Base-by-base conservation (phyloP, 1,140 invertebrate species). In the Drosophila repleta region DNA sequence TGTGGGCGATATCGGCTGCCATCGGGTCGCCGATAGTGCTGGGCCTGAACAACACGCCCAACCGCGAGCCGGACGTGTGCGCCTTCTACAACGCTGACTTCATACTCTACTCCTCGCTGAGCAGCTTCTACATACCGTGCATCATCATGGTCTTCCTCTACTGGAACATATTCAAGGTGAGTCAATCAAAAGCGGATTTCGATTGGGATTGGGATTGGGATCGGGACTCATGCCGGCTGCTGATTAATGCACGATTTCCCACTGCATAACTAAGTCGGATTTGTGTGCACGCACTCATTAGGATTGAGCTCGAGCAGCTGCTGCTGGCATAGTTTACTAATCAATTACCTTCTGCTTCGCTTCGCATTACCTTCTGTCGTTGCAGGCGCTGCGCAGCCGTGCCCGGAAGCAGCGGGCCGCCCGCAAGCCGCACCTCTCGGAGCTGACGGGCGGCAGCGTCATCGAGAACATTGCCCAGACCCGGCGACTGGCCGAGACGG, bases 111-210 rank as follows among this genome's bases (percentile, higher is more conserved):
- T 99, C 98, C 10, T 99, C 98, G 45, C 94, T 99, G 79, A 97
- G 96, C 57, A 99, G 98, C 74, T 99, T 99, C 94, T 99, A 99
- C 92, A 99, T 99, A 90, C 99, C 99, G 4, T 99, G 98, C 92
- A 95, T 99, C 84, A 97, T 99, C 85, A 99, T 99, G 98, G 97
- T 99, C 90, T 97, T 98, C 92, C 95, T 99, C 26, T 99, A 99
- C 92, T 99, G 97, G 93, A 97, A 96, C 93, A 99, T 99, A 93
- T 99, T 99, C 93, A 97, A 95, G 95, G 96, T 97, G 90, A 94
- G 29, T n/a, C 15, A 80, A 85, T 68, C 68, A 65, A 71, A 75
- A 72, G 55, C 29, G 72, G 69, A 77, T 81, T 82, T 70, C 13
- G 57, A 51, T 32, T 29, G 29, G 72, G 69, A 77, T 81, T 81